Base-by-base conservation (phyloP, 2,797 vertebrate species). In the Crenichthys baileyi region DNA sequence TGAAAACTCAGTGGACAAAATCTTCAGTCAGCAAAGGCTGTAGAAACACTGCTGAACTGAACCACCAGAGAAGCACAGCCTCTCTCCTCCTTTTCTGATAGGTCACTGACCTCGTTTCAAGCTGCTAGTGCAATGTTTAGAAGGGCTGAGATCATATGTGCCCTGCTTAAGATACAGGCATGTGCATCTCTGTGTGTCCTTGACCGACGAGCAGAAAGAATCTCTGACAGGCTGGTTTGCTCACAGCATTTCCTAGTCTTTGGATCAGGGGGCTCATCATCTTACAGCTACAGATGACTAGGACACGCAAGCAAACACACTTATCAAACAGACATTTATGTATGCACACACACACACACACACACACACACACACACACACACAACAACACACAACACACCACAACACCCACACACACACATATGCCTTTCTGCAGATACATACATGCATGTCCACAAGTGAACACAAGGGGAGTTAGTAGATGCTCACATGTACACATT, bases 201-300 rank as follows among this genome's bases (percentile, higher is more conserved):
- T 95, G 93, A 90, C 91, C 90, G 31, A 86, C 89, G 91, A 93
- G 90, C 92, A 93, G 91, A 89, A 93, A 91, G 90, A 92, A 90
- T 91, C 89, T 93, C 83, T 94, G 91, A 91, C 90, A 90, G 84
- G 79, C 85, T 88, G 88, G 84, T 90, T 92, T 80, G 89, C 93
- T 91, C 13, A 48, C 67, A 88, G 93, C 82, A 3, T 75, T 85
- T 91, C 86, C 88, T 79, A 79, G 83, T 90, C 87, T 90, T 78
- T 93, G 87, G 89, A 93, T 92, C 86, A 88, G 88, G 89, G 85
- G 83, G 79, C 89, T 91, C 86, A 85, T 93, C 90, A 88, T 93
- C 90, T 91, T 86, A 88, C 88, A 87, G 79, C 89, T 91, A 83
- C 71, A 44, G 78, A 83, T 91, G 86, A 89, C 83, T 84, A 72